Conservation (phyloP, 2,888 invertebrate genomes). For the Periphyllus acericola region DNA sequence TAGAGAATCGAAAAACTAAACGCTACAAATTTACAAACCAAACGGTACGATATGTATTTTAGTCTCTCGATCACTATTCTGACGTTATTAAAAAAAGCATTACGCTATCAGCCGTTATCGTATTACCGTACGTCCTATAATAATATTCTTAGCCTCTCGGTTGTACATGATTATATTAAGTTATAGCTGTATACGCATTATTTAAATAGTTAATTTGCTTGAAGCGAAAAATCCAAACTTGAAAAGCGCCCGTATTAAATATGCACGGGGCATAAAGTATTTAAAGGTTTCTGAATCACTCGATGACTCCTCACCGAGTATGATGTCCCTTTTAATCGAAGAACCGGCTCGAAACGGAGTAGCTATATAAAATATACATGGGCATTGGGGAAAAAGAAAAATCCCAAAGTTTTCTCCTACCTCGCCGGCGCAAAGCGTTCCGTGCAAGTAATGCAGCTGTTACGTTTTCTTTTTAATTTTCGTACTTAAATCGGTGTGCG, state of each 20-base stretch:
- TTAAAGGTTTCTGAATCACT: conserved; percentile 35
- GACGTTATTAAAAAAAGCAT: too few species aligned
- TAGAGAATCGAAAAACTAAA: too few species aligned
- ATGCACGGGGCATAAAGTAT: conserved; percentile 29
- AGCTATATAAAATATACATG: neutral
- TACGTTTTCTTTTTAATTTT: neutral
- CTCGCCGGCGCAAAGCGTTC: neutral
- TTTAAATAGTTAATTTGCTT: conserved; percentile 16
- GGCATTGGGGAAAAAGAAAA: neutral
- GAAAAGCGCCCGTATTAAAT: conserved; percentile 20
- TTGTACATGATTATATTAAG: too few species aligned
- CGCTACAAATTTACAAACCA: too few species aligned
- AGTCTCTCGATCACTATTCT: too few species aligned
- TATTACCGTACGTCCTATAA: too few species aligned
- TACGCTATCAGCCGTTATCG: too few species aligned
- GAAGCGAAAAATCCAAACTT: conserved; percentile 15
- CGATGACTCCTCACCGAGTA: neutral
- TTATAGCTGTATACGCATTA: too few species aligned
- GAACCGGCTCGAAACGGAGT: neutral
- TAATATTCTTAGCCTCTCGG: too few species aligned
- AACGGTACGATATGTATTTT: too few species aligned
- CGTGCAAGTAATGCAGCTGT: neutral
- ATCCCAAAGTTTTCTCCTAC: neutral
- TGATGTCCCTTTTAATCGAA: conserved; percentile 25
- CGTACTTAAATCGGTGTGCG: neutral